Evolutionary conservation across 2,113 vertebrate species (phyloP).

Genomic region (Ophthalmolycus amberensis): DNA sequence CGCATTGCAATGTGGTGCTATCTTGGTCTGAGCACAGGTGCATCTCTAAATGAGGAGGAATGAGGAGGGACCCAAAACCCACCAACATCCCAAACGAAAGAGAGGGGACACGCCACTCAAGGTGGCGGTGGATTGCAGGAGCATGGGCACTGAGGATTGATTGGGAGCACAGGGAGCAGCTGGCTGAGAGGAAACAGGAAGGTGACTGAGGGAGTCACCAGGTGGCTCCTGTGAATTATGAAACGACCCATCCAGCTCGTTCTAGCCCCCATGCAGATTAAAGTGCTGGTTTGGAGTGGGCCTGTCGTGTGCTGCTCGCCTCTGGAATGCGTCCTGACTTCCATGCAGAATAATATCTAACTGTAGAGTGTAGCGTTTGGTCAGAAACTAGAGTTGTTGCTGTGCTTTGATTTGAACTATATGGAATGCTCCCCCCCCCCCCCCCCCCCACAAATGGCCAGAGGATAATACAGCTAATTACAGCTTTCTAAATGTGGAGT

Average conservation of each 20-base stretch:
- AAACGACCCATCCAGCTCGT: slow-evolving; percentile 55
- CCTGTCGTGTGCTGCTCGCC: slow-evolving; percentile 32
- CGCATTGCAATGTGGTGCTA: slow-evolving; percentile 44
- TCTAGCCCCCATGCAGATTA: slow-evolving; percentile 45
- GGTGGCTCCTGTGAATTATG: slow-evolving; percentile 81
- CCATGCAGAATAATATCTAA: slow-evolving; percentile 10
- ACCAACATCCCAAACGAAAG: slow-evolving; percentile 57
- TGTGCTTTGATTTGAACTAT: slow-evolving; percentile 62
- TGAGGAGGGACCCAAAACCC: slow-evolving; percentile 61
- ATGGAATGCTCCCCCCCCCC: slow-evolving; percentile 38
- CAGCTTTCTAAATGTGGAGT: slow-evolving; percentile 80
- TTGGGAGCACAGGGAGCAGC: slow-evolving; percentile 81
- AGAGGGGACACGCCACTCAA: slow-evolving; percentile 73
- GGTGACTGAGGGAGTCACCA: slow-evolving; percentile 82
- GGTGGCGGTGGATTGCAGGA: slow-evolving; percentile 76
- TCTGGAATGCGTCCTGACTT: slow-evolving; percentile 52
- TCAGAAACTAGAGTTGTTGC: slow-evolving; percentile 57
- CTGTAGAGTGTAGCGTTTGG: slow-evolving; percentile 13
- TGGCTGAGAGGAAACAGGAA: slow-evolving; percentile 81
- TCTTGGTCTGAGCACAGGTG: slow-evolving; percentile 80
- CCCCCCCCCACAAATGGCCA: slow-evolving; percentile 69
- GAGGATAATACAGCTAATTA: slow-evolving; percentile 80
- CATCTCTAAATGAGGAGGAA: slow-evolving; percentile 76
- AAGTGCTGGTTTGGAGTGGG: slow-evolving; percentile 49
- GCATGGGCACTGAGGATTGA: slow-evolving; percentile 74